Base-by-base conservation (phyloP, 1,140 invertebrate species). In the Drosophila saltans region DNA sequence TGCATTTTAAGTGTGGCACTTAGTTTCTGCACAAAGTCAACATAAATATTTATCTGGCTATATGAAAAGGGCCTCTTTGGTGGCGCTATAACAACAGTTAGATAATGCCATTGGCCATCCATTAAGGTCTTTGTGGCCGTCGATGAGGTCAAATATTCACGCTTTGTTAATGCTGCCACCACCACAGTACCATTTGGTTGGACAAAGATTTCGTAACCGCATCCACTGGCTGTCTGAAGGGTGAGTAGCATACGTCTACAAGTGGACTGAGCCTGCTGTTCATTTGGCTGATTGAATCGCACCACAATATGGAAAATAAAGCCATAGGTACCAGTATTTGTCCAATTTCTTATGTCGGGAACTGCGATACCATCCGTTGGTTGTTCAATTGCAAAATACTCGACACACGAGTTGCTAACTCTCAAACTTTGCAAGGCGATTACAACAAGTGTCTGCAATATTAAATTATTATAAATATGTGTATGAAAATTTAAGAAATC, bases 191-290 rank as follows among this genome's bases (percentile, higher is more conserved):
- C 93, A 67, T 94, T 93, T 11, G 93, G 90, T 24, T 93, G 94
- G 30, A 95, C 92, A 75, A 95, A 95, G 2, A 94, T 93, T 90
- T 95, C 95, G 69, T 95, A 94, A 7, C 95, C 94, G 76, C 92
- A 91, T 6, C 94, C 93, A 64, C 92, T 90, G 72, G 83, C 93
- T 9, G 93, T 94, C n/a, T 93, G 84, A 73, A 95, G 92, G 63
- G 94, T 95, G 1, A 91, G 77, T 30, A 91, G 64, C 90, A 91
- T 91, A 48, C 90, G 81, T 0, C 90, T 69, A 39, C 8, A 56
- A 33, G n/a, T 74, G 3, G 70, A 61, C 52, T 83, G 69, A 10
- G 52, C 43, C 24, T 57, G 24, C 33, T 61, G 41, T 16, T 76
- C 60, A 56, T 57, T 75, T 0, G 59, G 58, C 36, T 90, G 80